Evolutionary conservation across 2,797 vertebrate species (phyloP).

Genomic region (Sebastolobus alascanus): DNA sequence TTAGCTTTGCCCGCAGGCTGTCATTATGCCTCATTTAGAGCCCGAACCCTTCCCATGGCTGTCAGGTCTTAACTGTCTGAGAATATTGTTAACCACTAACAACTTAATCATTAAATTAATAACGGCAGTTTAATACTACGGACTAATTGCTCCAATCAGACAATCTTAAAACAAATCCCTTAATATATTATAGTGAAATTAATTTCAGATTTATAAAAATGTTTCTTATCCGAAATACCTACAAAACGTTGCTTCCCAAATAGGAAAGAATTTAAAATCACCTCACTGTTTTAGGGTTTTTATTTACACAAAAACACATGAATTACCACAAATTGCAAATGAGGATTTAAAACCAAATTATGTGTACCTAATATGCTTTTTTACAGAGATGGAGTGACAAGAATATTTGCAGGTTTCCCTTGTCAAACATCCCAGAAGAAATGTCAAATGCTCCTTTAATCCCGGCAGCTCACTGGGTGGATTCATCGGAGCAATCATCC

Average conservation of each 20-base stretch:
- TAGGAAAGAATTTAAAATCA: neutral
- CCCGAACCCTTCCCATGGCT: slow-evolving; percentile 69
- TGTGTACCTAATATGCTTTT: slow-evolving; percentile 21
- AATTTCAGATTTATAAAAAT: neutral
- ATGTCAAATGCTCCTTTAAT: slow-evolving; percentile 70
- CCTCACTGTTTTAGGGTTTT: neutral
- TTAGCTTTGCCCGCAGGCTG: slow-evolving; percentile 79
- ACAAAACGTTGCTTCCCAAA: neutral
- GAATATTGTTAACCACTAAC: slow-evolving; percentile 64
- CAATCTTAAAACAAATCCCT: slow-evolving; percentile 34
- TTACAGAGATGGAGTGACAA: slow-evolving; percentile 29
- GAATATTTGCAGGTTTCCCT: slow-evolving; percentile 54
- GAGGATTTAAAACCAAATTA: slow-evolving; percentile 16
- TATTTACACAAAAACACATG: neutral
- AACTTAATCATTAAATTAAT: slow-evolving; percentile 64
- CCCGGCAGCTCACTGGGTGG: slow-evolving; percentile 76
- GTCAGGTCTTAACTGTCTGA: slow-evolving; percentile 60
- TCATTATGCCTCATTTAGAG: slow-evolving; percentile 80
- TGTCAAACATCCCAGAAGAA: slow-evolving; percentile 65
- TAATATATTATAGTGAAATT: neutral
- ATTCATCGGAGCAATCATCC: slow-evolving; percentile 73
- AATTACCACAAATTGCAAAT: slow-evolving; percentile 27
- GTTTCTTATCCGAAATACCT: neutral
- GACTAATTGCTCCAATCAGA: slow-evolving; percentile 56
- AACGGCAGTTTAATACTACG: slow-evolving; percentile 36